Conservation (phyloP, 1,140 invertebrate genomes). For the Drosophila lacertosa region DNA sequence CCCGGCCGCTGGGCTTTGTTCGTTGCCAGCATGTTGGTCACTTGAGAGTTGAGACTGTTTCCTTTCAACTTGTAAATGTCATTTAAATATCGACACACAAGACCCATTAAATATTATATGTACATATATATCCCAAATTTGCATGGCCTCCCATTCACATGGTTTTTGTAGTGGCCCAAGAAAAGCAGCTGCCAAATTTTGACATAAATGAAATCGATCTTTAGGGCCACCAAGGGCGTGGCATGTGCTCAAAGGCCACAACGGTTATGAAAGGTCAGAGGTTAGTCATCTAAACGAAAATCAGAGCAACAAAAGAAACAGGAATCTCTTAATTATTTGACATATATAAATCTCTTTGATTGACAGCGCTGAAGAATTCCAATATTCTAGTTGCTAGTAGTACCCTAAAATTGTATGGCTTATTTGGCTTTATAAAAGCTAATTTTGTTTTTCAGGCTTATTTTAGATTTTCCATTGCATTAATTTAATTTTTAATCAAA, state of each 20-base stretch:
- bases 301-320: background rate
- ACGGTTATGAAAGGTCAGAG: conserved; percentile 14
- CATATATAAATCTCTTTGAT: no score
- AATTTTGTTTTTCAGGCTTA: no score
- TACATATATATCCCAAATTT: conserved; percentile 57
- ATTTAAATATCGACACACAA: conserved; percentile 45
- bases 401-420: no score
- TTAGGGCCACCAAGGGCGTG: conserved; percentile 67
- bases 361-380: no score
- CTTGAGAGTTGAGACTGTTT: conserved; percentile 76
- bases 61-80: conserved; percentile 61
- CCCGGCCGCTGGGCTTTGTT: conserved; percentile 17
- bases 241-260: conserved; percentile 37
- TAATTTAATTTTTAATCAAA: no score
- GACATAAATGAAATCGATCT: conserved; percentile 68
- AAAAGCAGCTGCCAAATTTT: conserved; percentile 34
- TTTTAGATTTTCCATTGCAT: no score
- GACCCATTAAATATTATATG: conserved; percentile 54
- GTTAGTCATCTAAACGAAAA: background rate
- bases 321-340: background rate
- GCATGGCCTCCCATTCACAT: conserved; percentile 56
- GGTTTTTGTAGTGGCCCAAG: conserved; percentile 21
- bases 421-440: no score
- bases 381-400: no score
- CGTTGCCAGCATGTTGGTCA: conserved; percentile 71